These are phyloP conservation scores for Drosophila prostipennis DNA, from an alignment of 2,888 invertebrate species.

Conservation along the genomic window DNA sequence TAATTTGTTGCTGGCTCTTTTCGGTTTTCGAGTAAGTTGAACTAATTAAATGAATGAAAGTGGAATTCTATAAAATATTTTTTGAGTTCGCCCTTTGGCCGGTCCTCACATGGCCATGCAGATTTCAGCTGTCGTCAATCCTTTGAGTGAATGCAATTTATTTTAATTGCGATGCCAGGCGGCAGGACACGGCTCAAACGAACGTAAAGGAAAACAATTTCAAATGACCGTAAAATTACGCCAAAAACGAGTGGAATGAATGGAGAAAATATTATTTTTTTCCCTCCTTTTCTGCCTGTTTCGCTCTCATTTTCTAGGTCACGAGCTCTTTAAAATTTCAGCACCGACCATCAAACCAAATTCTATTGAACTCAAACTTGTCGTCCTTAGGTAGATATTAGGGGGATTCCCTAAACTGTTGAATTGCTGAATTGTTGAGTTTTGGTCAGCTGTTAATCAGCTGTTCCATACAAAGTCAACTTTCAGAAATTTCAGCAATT, in stretches of 20 bases:
- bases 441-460: no score
- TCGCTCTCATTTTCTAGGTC: constrained; percentile 39
- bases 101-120: constrained; percentile 12
- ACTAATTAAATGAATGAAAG: constrained; percentile 1
- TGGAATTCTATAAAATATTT: neutral
- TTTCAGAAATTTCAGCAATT: no score
- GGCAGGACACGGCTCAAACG: constrained; percentile 29
- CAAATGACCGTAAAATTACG: constrained; percentile 39
- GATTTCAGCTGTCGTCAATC: constrained; percentile 19
- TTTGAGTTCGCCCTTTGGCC: constrained; percentile 11
- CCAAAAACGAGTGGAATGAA: constrained; percentile 26
- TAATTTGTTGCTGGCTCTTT: neutral
- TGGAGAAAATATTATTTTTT: neutral
- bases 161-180: constrained; percentile 66
- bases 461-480: no score
- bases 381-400: no score
- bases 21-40: neutral
- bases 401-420: no score
- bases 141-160: constrained; percentile 64
- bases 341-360: constrained; percentile 4
- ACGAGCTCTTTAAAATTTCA: constrained; percentile 54
- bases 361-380: neutral
- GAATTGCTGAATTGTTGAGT: no score
- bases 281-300: constrained; percentile 1
- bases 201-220: constrained; percentile 36